These are phyloP conservation scores for Podiceps cristatus DNA, from an alignment of 2,113 vertebrate species.

Conservation along the genomic window DNA sequence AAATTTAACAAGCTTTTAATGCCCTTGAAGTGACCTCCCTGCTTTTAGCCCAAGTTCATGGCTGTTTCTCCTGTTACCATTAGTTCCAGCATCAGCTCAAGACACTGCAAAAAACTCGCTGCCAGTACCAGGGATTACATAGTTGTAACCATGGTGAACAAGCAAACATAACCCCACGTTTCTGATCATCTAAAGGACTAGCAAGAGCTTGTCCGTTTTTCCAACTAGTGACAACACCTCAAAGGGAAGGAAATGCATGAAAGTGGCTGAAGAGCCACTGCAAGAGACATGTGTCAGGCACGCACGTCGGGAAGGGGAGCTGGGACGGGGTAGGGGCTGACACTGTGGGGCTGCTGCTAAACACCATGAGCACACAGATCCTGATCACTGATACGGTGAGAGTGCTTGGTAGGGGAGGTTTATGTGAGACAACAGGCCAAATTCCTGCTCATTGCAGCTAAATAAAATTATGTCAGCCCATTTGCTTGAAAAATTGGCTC, in stretches of 20 bases:
- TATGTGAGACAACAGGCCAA: background rate
- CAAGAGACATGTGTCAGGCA: background rate
- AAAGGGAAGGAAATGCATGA: background rate
- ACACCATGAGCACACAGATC: background rate
- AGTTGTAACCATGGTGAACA: background rate
- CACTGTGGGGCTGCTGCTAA: background rate
- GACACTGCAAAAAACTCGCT: background rate
- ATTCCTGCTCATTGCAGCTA: background rate
- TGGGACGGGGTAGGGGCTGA: background rate
- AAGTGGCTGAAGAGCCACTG: background rate
- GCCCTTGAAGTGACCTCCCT: background rate
- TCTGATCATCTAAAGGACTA: background rate
- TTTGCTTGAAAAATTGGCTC: background rate
- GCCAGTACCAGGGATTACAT: background rate
- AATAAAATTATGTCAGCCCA: background rate
- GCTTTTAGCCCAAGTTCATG: background rate
- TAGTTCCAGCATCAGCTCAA: background rate
- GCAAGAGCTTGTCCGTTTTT: background rate
- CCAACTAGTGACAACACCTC: background rate
- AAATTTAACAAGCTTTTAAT: background rate
- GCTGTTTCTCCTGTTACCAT: background rate
- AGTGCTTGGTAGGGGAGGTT: background rate
- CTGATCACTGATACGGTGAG: fast-evolving
- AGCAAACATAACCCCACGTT: background rate
- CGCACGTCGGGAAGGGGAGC: fast-evolving